Percentiles rank a stretch among this genome's conserved stretches.
These are phyloP conservation scores for Mythimna albipuncta DNA, from an alignment of 2,888 invertebrate species.

Conservation along the genomic window DNA sequence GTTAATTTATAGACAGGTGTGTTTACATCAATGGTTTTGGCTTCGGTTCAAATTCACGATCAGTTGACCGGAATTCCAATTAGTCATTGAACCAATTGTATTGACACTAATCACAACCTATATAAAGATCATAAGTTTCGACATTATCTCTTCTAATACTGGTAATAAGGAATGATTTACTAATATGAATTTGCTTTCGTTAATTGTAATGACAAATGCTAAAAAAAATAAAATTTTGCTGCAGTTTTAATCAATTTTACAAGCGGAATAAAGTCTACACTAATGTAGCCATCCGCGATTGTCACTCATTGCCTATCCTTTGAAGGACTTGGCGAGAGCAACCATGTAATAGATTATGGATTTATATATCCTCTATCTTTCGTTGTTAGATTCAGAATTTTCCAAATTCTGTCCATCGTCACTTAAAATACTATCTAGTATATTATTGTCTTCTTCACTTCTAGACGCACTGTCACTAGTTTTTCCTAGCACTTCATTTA, in stretches of 20 bases:
- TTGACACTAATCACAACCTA: constrained; percentile 47
- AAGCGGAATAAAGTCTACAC: constrained; percentile 46
- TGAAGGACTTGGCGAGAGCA: constrained; percentile 34
- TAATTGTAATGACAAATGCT: constrained; percentile 53
- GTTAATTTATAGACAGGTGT: constrained; percentile 28
- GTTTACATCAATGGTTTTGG: constrained; percentile 32
- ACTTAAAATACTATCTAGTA: constrained; percentile 72
- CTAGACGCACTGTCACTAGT: constrained; percentile 57
- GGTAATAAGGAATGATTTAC: constrained; percentile 30
- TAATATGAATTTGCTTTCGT: constrained; percentile 33
- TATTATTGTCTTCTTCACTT: constrained; percentile 71
- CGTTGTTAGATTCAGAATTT: constrained; percentile 65
- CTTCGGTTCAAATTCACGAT: constrained; percentile 50
- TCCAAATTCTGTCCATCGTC: constrained; percentile 67
- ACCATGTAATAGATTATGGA: constrained; percentile 19
- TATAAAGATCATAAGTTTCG: constrained; percentile 30
- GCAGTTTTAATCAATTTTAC: constrained; percentile 38
- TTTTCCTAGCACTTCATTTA: constrained; percentile 63
- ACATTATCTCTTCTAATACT: constrained; percentile 21
- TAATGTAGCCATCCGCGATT: constrained; percentile 21
- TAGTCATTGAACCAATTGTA: constrained; percentile 58
- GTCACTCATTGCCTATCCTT: constrained; percentile 39
- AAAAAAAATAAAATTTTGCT: constrained; percentile 48
- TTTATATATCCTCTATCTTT: constrained; percentile 60
- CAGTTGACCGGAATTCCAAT: constrained; percentile 53